Percentiles rank a stretch among this genome's conserved stretches.
phyloP scores from a whole-genome alignment of 2,113 vertebrate genomes.

The Acanthochromis polyacanthus region DNA sequence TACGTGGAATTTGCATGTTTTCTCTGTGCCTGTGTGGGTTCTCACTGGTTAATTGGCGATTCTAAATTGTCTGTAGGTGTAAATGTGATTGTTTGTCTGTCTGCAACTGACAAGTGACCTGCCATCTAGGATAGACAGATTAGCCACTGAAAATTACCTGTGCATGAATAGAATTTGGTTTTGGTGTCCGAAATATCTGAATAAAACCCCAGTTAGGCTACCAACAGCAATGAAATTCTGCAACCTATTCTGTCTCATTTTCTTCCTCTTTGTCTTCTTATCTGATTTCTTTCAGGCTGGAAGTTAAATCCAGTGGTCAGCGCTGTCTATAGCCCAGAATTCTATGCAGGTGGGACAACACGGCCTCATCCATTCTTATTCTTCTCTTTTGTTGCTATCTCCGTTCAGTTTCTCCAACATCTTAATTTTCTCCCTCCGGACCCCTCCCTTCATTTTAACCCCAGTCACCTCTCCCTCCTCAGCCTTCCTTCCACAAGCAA shows the following conservation, averaged over 20 bases:
- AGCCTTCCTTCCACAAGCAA: constrained; percentile 11
- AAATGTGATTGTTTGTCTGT: no score
- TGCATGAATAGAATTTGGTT: no score
- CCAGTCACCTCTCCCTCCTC: constrained; percentile 24
- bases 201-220: neutral
- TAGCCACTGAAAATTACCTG: no score
- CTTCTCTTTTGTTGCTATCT: constrained; percentile 38
- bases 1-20: no score
- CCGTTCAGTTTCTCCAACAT: constrained; percentile 28
- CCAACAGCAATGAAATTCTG: neutral
- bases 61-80: no score
- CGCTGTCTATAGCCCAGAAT: constrained; percentile 98
- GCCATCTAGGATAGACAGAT: no score
- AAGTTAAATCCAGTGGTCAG: constrained; percentile 99
- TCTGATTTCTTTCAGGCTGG: constrained; percentile 88
- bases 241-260: neutral
- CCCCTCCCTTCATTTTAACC: constrained; percentile 8
- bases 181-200: neutral
- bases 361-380: constrained; percentile 46
- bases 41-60: no score
- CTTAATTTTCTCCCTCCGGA: constrained; percentile 28
- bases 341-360: constrained; percentile 95
- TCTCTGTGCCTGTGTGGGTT: no score
- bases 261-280: constrained; percentile 20
- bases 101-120: no score